These are phyloP conservation scores for Helleia helle DNA, from an alignment of 2,888 invertebrate genomes.

Conservation along the genomic window DNA sequence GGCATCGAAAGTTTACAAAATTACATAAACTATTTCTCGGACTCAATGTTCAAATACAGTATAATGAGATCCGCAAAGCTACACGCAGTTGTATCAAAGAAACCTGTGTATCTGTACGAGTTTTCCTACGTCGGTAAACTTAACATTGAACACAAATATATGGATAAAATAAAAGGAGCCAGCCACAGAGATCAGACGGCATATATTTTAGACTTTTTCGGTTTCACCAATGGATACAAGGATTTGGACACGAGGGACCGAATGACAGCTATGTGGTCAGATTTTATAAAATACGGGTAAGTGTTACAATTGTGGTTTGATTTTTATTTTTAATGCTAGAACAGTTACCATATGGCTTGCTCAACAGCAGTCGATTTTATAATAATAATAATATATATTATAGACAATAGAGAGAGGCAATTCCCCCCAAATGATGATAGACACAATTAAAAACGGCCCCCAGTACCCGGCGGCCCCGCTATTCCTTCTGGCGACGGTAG, in stretches of 20 bases:
- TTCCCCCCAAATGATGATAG: too few relatives aligned
- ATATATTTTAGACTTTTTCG: conserved; percentile 51
- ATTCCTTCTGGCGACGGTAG: too few relatives aligned
- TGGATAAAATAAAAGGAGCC: conserved; percentile 50
- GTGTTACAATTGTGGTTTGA: too few relatives aligned
- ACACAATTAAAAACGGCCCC: too few relatives aligned
- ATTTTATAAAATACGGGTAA: conserved; percentile 55
- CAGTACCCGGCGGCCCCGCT: too few relatives aligned
- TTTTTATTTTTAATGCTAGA: too few relatives aligned
- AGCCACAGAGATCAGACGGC: conserved; percentile 60
- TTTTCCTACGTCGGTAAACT: conserved; percentile 53
- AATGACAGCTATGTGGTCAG: conserved; percentile 56
- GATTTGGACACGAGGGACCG: conserved; percentile 52
- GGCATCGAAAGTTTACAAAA: conserved; percentile 34
- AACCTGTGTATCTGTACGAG: conserved; percentile 49
- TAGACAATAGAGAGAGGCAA: too few relatives aligned
- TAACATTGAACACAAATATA: conserved; percentile 44
- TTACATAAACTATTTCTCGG: conserved; percentile 57
- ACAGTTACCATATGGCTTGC: too few relatives aligned
- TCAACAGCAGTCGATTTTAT: too few relatives aligned
- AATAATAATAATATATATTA: too few relatives aligned
- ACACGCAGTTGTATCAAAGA: conserved; percentile 32
- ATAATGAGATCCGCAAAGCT: conserved; percentile 51
- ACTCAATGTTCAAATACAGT: conserved; percentile 55
- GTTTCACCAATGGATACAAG: conserved; percentile 35